Base-by-base conservation (phyloP, 2,797 vertebrate genomes). In the Acomys russatus region DNA sequence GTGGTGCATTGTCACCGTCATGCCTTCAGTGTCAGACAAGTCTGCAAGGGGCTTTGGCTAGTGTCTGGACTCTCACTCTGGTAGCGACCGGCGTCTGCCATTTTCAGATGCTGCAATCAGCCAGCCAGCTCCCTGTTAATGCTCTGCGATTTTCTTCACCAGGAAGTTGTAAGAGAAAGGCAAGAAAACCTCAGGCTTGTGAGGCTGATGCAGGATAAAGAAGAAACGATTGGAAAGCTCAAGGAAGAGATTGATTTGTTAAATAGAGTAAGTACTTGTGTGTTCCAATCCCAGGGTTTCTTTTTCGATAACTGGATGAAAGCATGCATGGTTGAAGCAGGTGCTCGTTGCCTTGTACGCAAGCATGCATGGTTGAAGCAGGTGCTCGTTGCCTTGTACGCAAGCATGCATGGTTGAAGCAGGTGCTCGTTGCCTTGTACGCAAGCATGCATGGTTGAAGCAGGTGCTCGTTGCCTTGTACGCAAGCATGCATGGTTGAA, bases 221-320 rank as follows among this genome's bases (percentile, higher is more conserved):
- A 99, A 20, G 99, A 99, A 94, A 98, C 99, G 98, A 99, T 99
- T 76, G 98, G 98, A 94, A 99, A 99, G 98, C 99, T 99, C 98
- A 99, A 98, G 98, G 99, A 99, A 98, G 99, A 99, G 98, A 99
- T 99, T 54, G 99, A 99, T 98, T 98, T 99, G 98, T 98, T 99
- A 98, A 99, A 99, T 98, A 99, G 99, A 98, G 99, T 99, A 98
- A 99, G 99, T 96, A 93, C 82, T 70, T 38, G 25, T 38, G 70
- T 44, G 30, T 93, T 94, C 94, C 5, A 54, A 1, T 88, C 87
- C 68, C 23, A 33, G 64, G 33, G 20, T 91, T 94, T 74, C 4
- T 49, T 77, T 88, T 94, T 86, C 38, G 2, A 11, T 44, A 59
- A 18, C 15, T 96, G 51, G 8, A 64, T 89, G 66, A 85, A 94